Base-by-base conservation (phyloP, 2,888 invertebrate species). In the Drosophila anomalata region DNA sequence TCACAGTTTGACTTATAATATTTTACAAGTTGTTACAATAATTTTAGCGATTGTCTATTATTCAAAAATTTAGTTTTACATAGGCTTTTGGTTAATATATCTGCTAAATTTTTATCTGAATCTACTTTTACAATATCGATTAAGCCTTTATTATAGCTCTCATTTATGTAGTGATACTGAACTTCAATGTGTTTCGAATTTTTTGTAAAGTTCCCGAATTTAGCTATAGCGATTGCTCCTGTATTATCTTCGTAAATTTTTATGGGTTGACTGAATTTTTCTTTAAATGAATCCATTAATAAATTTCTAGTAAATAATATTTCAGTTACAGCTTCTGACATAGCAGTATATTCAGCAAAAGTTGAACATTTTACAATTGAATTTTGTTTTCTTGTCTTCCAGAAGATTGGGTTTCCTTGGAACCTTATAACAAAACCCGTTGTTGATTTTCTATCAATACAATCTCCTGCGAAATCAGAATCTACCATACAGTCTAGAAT, bases 111-210 rank as follows among this genome's bases (percentile, higher is more conserved):
- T 39, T n/a, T 39, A 39, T 39, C n/a, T 39, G n/a, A 39, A 39
- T 39, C 39, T 39, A 39, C 39, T 39, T 39, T 39, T n/a, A 39
- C 7, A n/a, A n/a, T 39, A n/a, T 29, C 29, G 29, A 29, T 29
- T 9, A 9, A 29, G 29, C 29, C 29, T 29, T 29, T 9, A 29
- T 29, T 39, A 39, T 39, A 39, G 12, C 39, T 39, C n/a, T 39
- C 39, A 39, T 39, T 39, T 39, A 39, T 39, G n/a, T 39, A 39
- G 11, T 39, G 39, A 39, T 39, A 39, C n/a, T 39, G n/a, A 12
- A 39, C 39, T 39, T 39, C n/a, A 39, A n/a, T 39, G 39, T 39
- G 39, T 39, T 39, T 39, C n/a, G 39, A 39, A n/a, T 39, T 39
- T 39, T 39, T 39, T 12, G n/a, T 39, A 39, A 39, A n/a, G 7